phyloP scores from a whole-genome alignment of 2,888 invertebrate genomes.

The Melinaea menophilus region DNA sequence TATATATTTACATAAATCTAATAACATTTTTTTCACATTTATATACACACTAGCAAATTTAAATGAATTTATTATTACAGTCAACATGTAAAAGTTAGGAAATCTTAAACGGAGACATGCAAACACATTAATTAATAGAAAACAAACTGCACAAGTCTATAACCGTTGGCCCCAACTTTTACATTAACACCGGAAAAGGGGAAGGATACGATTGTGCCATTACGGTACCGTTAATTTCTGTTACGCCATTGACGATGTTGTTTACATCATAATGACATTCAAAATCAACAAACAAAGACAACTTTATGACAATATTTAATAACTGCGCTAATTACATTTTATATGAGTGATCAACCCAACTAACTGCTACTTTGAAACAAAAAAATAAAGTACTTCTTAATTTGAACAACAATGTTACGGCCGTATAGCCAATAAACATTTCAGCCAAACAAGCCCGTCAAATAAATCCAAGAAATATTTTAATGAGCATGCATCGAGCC shows the following conservation, averaged over 20 bases:
- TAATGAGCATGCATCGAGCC: slow-evolving; percentile 67
- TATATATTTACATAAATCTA: too few relatives aligned
- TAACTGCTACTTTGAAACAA: slow-evolving; percentile 4
- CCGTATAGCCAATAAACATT: slow-evolving; percentile 64
- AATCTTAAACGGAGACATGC: slow-evolving; percentile 58
- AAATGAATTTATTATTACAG: not conserved
- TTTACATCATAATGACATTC: slow-evolving; percentile 26
- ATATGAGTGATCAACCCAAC: slow-evolving; percentile 1
- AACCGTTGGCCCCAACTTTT: slow-evolving; percentile 61
- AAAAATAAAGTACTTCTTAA: slow-evolving; percentile 51
- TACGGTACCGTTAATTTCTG: slow-evolving; percentile 36
- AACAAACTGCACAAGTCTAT: slow-evolving; percentile 67
- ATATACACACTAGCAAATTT: too few relatives aligned
- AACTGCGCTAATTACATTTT: not conserved
- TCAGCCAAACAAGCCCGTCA: slow-evolving; percentile 66
- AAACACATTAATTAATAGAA: slow-evolving; percentile 73
- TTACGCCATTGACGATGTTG: slow-evolving; percentile 28
- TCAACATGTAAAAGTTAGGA: slow-evolving; percentile 35
- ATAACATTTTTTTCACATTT: too few relatives aligned
- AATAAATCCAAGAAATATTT: slow-evolving; percentile 75
- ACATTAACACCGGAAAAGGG: slow-evolving; percentile 61
- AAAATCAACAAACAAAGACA: slow-evolving; percentile 11
- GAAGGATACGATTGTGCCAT: slow-evolving; percentile 64
- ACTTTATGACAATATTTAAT: not conserved
- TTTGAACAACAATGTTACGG: slow-evolving; percentile 66